Evolutionary conservation across 2,888 invertebrate species (phyloP).

Genomic region (Callyntrura guangdongensis): DNA sequence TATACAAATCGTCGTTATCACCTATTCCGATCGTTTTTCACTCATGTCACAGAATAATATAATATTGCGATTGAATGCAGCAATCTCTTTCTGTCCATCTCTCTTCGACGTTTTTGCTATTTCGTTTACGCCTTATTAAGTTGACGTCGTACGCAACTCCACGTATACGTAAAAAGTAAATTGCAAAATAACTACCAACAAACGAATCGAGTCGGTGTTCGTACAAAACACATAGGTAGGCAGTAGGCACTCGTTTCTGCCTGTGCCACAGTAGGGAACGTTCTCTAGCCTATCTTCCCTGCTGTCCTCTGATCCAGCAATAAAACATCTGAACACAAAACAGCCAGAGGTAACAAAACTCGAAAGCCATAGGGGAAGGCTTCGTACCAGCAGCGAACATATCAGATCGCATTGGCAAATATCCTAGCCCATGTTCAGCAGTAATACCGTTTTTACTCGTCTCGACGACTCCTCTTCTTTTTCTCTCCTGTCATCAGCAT

Average conservation of each 20-base stretch:
- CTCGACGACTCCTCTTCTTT: not conserved
- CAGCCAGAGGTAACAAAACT: not conserved
- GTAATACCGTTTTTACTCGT: not conserved
- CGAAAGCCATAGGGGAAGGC: not conserved
- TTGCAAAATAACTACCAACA: not conserved
- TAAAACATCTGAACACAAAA: conserved; percentile 1
- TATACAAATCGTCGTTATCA: not conserved
- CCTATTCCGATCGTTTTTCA: not conserved
- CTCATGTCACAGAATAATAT: not conserved
- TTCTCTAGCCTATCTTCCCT: too few relatives aligned
- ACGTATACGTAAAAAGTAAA: not conserved
- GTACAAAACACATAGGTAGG: not conserved
- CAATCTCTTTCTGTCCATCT: not conserved
- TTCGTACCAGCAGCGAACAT: not conserved
- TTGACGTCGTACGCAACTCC: not conserved
- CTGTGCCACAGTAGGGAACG: not conserved
- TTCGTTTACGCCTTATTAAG: conserved; percentile 17
- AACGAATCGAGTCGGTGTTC: too few relatives aligned
- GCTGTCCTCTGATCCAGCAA: conserved; percentile 1
- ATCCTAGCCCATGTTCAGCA: not conserved
- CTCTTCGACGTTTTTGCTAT: too few relatives aligned
- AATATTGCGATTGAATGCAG: conserved; percentile 24
- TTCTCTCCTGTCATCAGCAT: conserved; percentile 48
- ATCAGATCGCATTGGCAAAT: conserved; percentile 29
- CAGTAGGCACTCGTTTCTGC: not conserved